Conservation (phyloP, 2,797 vertebrate genomes). For the Florisuga fusca region DNA sequence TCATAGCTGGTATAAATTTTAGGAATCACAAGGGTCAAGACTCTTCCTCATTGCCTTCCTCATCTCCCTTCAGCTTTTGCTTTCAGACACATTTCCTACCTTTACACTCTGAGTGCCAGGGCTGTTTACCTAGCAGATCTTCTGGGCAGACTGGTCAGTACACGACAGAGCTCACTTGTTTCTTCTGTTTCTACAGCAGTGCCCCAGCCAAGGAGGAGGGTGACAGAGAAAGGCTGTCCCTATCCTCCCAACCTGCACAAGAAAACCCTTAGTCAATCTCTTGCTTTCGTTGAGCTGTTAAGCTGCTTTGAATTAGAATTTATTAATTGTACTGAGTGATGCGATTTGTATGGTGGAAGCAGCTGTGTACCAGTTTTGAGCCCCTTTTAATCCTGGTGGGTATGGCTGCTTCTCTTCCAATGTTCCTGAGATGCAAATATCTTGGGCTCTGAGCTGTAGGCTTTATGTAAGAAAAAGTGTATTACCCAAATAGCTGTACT, state of each 20-base stretch:
- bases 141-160: neutral
- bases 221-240: neutral
- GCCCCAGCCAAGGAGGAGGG: neutral
- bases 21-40: too few relatives aligned
- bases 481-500: neutral
- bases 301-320: neutral
- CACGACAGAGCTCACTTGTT: neutral
- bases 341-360: neutral
- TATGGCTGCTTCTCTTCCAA: neutral
- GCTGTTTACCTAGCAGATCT: neutral
- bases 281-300: neutral
- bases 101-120: accelerated
- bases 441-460: neutral
- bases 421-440: neutral
- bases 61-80: neutral
- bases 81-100: accelerated
- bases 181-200: neutral
- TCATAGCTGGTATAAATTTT: too few relatives aligned
- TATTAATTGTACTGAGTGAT: neutral
- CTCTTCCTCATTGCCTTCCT: too few relatives aligned
- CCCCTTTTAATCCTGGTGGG: neutral
- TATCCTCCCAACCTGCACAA: neutral
- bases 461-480: neutral
- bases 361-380: neutral
- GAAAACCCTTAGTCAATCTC: neutral